A percentile compares a stretch with the other conserved stretches of the same genome.
Conservation (phyloP, 2,888 invertebrate genomes). For the Crematogaster levior region DNA sequence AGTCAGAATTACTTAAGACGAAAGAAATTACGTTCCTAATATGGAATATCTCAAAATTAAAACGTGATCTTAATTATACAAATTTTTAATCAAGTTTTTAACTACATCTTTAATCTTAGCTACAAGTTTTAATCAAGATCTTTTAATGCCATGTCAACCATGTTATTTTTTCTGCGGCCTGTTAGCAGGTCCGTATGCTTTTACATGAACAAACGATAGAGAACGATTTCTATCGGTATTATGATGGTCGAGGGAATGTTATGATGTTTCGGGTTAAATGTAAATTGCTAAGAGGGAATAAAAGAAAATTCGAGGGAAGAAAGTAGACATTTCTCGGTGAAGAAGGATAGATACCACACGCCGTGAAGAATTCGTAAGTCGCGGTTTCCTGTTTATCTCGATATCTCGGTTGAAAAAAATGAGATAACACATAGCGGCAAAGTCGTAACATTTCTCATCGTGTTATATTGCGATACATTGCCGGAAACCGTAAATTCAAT, state of each 20-base stretch:
- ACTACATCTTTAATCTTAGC: too few relatives aligned
- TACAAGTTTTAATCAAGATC: too few relatives aligned
- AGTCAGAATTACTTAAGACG: background rate
- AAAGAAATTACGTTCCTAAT: background rate
- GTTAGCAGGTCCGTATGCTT: conserved; percentile 4
- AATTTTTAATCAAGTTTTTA: too few relatives aligned
- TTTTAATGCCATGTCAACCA: background rate
- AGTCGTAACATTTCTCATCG: background rate
- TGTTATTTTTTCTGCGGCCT: background rate
- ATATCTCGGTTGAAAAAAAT: conserved; percentile 16
- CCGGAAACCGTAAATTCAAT: conserved; percentile 10
- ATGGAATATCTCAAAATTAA: too few relatives aligned
- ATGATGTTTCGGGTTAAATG: conserved; percentile 33
- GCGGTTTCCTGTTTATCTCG: conserved; percentile 13
- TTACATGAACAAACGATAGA: background rate
- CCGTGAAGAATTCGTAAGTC: conserved; percentile 29
- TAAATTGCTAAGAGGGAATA: conserved; percentile 50
- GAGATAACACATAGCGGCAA: background rate
- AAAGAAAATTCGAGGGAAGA: conserved; percentile 7
- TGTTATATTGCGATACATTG: background rate
- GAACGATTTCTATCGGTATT: conserved; percentile 36
- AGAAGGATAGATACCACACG: conserved; percentile 56
- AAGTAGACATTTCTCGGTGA: conserved; percentile 33
- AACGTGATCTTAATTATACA: too few relatives aligned
- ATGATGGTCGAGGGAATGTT: conserved; percentile 25